Percentiles rank a stretch among this genome's conserved stretches.
phyloP scores from a whole-genome alignment of 2,888 invertebrate species.

The Athalia circularis region DNA sequence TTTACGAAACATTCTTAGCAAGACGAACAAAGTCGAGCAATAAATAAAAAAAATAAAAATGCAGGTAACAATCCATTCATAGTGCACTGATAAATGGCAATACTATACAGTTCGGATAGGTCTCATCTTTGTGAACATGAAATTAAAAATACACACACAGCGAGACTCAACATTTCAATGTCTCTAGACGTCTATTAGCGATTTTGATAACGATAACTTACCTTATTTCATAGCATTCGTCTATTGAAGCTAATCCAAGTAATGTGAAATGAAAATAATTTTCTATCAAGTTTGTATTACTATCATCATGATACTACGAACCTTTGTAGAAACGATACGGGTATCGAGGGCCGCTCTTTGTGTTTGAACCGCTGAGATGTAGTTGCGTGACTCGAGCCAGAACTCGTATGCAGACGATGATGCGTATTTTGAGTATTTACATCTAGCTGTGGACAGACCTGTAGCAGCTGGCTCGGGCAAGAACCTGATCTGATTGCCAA shows the following conservation, averaged over 20 bases:
- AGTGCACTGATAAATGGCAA: not conserved
- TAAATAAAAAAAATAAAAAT: slow-evolving; percentile 13
- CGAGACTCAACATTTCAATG: not conserved
- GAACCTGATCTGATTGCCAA: slow-evolving; percentile 86
- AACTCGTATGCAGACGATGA: slow-evolving; percentile 71
- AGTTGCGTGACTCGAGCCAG: slow-evolving; percentile 70
- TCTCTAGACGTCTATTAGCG: not conserved
- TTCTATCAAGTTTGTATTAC: not conserved
- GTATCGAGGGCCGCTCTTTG: slow-evolving; percentile 78
- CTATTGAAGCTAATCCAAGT: not conserved
- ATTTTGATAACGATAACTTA: slow-evolving; percentile 8
- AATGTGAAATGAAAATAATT: not conserved
- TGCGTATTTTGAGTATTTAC: slow-evolving; percentile 68
- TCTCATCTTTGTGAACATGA: not conserved
- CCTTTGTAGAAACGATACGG: slow-evolving; percentile 72
- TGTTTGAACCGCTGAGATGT: slow-evolving; percentile 80
- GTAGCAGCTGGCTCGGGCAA: slow-evolving; percentile 92
- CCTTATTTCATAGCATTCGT: slow-evolving; percentile 5
- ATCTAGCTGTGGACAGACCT: slow-evolving; percentile 80
- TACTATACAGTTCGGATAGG: not conserved
- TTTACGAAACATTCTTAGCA: not conserved
- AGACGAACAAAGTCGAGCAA: not conserved
- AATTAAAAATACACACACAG: not conserved
- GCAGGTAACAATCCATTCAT: slow-evolving; percentile 13
- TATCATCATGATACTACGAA: slow-evolving; percentile 56